Percentiles rank a stretch among this genome's conserved stretches.
Conservation (phyloP, 2,888 invertebrate genomes). For the Diaprepes abbreviatus region DNA sequence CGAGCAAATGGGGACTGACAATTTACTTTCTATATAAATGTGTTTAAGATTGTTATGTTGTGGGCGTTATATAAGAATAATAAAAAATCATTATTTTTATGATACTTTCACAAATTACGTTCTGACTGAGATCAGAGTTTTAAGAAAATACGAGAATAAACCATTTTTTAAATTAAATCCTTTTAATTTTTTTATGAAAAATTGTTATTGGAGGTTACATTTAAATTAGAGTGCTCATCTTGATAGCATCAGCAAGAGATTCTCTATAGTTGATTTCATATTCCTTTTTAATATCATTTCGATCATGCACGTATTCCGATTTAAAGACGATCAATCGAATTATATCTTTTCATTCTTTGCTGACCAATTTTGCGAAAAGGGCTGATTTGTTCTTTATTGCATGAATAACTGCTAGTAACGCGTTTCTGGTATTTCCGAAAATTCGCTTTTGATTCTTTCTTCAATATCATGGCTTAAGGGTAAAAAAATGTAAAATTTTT, state of each 20-base stretch:
- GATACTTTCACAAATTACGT: too few species aligned
- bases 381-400: slow-evolving; percentile 83
- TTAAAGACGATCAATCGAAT: slow-evolving; percentile 89
- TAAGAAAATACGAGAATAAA: too few species aligned
- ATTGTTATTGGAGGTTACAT: too few species aligned
- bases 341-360: slow-evolving; percentile 90
- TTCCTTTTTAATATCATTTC: slow-evolving; percentile 86
- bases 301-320: slow-evolving; percentile 86
- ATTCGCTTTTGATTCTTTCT: slow-evolving; percentile 84
- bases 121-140: too few species aligned
- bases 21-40: too few species aligned
- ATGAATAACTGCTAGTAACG: slow-evolving; percentile 84
- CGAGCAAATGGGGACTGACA: too few species aligned
- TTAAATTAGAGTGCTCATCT: slow-evolving; percentile 75
- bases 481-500: too few species aligned
- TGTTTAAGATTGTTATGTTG: too few species aligned
- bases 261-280: slow-evolving; percentile 83
- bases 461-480: slow-evolving; percentile 83
- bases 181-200: too few species aligned
- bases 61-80: too few species aligned
- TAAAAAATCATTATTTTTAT: too few species aligned
- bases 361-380: slow-evolving; percentile 89
- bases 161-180: too few species aligned
- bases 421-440: slow-evolving; percentile 86
- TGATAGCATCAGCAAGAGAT: slow-evolving; percentile 83